Evolutionary conservation across 2,797 vertebrate genomes (phyloP).

Genomic region (Sebastes dallii): DNA sequence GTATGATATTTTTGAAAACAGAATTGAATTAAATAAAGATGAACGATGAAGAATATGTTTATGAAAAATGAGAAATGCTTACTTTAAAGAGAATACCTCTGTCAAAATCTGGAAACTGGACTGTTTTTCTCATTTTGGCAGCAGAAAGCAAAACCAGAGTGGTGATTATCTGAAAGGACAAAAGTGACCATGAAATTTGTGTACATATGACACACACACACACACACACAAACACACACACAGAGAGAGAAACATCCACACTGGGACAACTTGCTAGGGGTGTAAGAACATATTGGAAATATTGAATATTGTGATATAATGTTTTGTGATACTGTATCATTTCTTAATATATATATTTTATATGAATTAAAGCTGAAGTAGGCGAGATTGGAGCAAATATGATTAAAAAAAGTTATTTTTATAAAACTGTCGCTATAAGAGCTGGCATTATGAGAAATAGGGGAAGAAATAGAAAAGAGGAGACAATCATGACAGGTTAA

Average conservation of each 20-base stretch:
- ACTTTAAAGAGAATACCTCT: conserved; percentile 87
- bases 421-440: background rate
- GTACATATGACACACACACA: background rate
- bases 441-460: background rate
- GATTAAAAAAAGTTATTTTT: too few relatives aligned
- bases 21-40: background rate
- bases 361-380: too few relatives aligned
- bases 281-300: too few relatives aligned
- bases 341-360: too few relatives aligned
- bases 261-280: background rate
- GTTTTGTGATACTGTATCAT: too few relatives aligned
- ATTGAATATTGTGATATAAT: too few relatives aligned
- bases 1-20: background rate
- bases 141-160: conserved; percentile 90
- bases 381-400: too few relatives aligned
- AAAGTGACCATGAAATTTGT: background rate
- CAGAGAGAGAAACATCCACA: background rate
- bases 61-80: conserved; percentile 2
- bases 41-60: background rate
- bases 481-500: background rate
- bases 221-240: background rate
- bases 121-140: conserved; percentile 84
- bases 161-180: conserved; percentile 84
- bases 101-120: conserved; percentile 93
- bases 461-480: background rate